A percentile compares a stretch with the other conserved stretches of the same genome.
These are phyloP conservation scores for Crossaster papposus DNA, from an alignment of 53 echinoderm and acorn worm species.

Conservation along the genomic window DNA sequence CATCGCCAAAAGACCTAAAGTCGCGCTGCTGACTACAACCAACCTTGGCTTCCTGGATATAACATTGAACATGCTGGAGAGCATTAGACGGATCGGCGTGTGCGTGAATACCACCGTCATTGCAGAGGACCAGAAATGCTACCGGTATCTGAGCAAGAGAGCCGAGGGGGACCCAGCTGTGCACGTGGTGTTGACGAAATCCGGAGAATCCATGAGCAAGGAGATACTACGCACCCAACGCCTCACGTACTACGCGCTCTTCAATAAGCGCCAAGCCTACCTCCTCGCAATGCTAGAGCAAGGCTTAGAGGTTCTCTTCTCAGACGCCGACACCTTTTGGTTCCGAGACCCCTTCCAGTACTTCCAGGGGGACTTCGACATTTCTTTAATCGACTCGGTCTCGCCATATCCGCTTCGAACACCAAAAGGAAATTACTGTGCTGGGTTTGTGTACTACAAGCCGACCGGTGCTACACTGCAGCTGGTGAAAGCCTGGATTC, in stretches of 20 bases:
- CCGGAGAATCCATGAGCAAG: not conserved
- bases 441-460: conserved; percentile 51
- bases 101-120: conserved; percentile 19
- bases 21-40: conserved; percentile 14
- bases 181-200: conserved; percentile 20
- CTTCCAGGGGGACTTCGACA: conserved; percentile 38
- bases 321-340: conserved; percentile 54
- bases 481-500: conserved; percentile 30
- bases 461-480: not conserved
- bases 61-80: conserved; percentile 34
- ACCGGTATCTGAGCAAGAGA: not conserved
- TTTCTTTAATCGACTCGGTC: conserved; percentile 8
- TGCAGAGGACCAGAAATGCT: not conserved
- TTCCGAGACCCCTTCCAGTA: conserved; percentile 47
- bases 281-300: conserved; percentile 19
- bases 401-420: conserved; percentile 17
- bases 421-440: conserved; percentile 7
- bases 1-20: not conserved
- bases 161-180: conserved; percentile 9
- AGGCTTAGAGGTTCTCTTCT: conserved; percentile 49
- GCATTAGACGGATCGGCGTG: conserved; percentile 25
- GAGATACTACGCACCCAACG: not conserved
- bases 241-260: not conserved
- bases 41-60: conserved; percentile 34
- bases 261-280: conserved; percentile 37